phyloP scores from a whole-genome alignment of 2,113 vertebrate species.

The Micronisus gabar region DNA sequence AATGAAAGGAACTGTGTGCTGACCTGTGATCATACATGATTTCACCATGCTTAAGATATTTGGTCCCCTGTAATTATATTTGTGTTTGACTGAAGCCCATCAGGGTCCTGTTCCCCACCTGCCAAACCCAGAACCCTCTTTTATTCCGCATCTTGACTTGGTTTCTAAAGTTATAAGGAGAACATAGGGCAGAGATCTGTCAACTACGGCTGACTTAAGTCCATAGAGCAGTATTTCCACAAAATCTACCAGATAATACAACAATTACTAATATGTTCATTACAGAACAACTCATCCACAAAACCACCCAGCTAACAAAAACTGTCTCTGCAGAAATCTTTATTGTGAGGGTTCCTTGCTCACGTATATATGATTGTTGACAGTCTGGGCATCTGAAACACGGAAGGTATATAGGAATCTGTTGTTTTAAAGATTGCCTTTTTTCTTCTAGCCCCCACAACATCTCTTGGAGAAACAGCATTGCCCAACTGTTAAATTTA shows the following conservation, averaged over 20 bases:
- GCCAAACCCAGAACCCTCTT: neutral
- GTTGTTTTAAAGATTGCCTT: neutral
- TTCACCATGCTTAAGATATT: neutral
- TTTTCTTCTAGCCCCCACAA: neutral
- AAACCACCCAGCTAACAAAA: neutral
- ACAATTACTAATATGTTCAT: neutral
- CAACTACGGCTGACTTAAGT: neutral
- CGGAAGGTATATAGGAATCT: fast-evolving
- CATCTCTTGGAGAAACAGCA: neutral
- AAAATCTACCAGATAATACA: neutral
- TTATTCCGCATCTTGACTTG: neutral
- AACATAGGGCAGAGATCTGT: neutral
- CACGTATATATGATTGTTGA: neutral
- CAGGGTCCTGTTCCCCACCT: neutral
- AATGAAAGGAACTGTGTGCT: neutral
- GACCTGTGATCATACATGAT: neutral
- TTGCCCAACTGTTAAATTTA: neutral
- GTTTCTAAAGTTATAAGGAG: neutral
- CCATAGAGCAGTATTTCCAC: neutral
- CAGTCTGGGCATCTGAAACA: neutral
- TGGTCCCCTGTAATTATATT: neutral
- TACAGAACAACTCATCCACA: neutral
- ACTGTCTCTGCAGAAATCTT: neutral
- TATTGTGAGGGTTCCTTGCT: neutral
- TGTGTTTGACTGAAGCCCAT: neutral